These are phyloP conservation scores for Sebastes paucispinis DNA, from an alignment of 2,797 vertebrate species.

Conservation along the genomic window DNA sequence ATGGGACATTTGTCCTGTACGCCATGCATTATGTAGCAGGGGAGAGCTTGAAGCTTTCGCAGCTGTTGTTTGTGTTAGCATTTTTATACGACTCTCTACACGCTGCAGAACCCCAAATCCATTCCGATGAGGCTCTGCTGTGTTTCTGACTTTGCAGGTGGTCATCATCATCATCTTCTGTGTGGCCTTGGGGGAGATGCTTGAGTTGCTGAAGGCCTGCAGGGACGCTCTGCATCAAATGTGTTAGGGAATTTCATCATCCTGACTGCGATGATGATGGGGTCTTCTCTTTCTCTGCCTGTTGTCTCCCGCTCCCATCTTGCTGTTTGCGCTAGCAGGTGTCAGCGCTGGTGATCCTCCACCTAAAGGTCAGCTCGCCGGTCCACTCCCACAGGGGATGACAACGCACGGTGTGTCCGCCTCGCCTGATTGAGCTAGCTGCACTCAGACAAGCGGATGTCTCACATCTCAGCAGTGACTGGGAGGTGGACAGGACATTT, in stretches of 20 bases:
- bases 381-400: background rate
- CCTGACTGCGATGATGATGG: background rate
- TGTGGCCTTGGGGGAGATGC: background rate
- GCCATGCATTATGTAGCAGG: slow-evolving; percentile 90
- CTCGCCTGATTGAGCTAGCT: slow-evolving; percentile 8
- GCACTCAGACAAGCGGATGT: background rate
- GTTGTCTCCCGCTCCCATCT: background rate
- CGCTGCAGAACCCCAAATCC: slow-evolving; percentile 3
- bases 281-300: background rate
- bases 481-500: background rate
- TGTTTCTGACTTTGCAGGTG: slow-evolving; percentile 40
- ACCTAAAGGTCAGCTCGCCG: slow-evolving; percentile 16
- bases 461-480: background rate
- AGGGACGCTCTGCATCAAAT: background rate
- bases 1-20: slow-evolving; percentile 91
- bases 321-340: background rate
- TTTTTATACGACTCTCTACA: slow-evolving; percentile 36
- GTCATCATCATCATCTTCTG: slow-evolving; percentile 4
- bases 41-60: slow-evolving; percentile 81
- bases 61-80: slow-evolving; percentile 84
- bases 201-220: background rate
- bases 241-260: background rate
- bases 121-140: slow-evolving; percentile 12
- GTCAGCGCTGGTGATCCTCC: slow-evolving; percentile 1
- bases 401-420: background rate